phyloP scores from a whole-genome alignment of 1,140 invertebrate genomes.

The Drosophila kanapiae region DNA sequence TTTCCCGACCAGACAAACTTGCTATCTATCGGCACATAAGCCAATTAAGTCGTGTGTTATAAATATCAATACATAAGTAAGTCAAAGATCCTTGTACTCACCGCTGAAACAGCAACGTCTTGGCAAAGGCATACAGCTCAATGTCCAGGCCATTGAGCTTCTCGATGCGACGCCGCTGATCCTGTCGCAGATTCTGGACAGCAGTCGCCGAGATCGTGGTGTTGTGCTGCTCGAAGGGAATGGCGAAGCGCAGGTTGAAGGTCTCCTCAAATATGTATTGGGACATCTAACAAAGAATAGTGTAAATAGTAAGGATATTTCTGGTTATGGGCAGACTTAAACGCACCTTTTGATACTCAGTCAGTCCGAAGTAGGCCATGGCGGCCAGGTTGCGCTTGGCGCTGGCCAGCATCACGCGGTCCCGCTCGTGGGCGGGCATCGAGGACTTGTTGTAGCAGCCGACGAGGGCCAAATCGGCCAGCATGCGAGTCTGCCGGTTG shows the following conservation, averaged over 20 bases:
- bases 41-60: slow-evolving; percentile 43
- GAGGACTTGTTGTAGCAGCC: slow-evolving; percentile 97
- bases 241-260: slow-evolving; percentile 96
- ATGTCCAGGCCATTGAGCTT: slow-evolving; percentile 95
- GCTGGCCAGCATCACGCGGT: slow-evolving; percentile 94
- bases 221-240: slow-evolving; percentile 96
- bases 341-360: slow-evolving; percentile 95
- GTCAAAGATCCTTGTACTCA: slow-evolving; percentile 50
- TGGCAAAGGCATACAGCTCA: slow-evolving; percentile 97
- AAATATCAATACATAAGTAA: slow-evolving; percentile 10
- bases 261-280: slow-evolving; percentile 99
- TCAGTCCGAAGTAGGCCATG: slow-evolving; percentile 99
- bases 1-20: slow-evolving; percentile 57
- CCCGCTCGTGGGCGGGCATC: slow-evolving; percentile 89
- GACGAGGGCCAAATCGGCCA: slow-evolving; percentile 96
- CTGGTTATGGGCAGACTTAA: too few species aligned
- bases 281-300: slow-evolving; percentile 88
- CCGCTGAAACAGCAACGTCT: slow-evolving; percentile 93
- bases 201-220: slow-evolving; percentile 93
- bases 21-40: slow-evolving; percentile 41
- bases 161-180: slow-evolving; percentile 91
- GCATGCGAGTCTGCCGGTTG: slow-evolving; percentile 98
- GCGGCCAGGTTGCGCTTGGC: slow-evolving; percentile 97
- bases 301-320: background rate
- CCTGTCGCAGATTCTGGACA: slow-evolving; percentile 89